Percentiles rank a stretch among this genome's conserved stretches.
Conservation (phyloP, 2,888 invertebrate genomes). For the Abscondita cerata region DNA sequence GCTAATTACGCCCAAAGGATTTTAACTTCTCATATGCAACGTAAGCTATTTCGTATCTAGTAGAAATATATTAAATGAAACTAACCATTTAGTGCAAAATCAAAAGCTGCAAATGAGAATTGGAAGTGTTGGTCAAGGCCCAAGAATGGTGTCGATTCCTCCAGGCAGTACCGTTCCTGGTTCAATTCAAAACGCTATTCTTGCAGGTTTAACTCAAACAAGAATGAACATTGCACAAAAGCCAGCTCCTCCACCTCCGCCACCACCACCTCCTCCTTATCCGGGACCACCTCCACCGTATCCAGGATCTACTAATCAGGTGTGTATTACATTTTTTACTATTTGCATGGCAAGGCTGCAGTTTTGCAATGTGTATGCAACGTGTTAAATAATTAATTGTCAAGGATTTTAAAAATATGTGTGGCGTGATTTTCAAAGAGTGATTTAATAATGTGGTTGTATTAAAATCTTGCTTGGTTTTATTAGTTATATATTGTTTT, state of each 20-base stretch:
- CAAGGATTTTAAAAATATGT: no score
- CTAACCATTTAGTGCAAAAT: constrained; percentile 52
- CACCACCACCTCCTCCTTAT: constrained; percentile 77
- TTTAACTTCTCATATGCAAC: constrained; percentile 47
- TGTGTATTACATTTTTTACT: constrained; percentile 9
- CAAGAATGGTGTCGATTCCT: constrained; percentile 46
- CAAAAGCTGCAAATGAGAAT: constrained; percentile 56
- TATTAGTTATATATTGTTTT: no score
- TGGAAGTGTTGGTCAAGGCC: constrained; percentile 43
- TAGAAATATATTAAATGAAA: background rate
- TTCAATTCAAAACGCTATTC: constrained; percentile 29
- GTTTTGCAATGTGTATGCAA: constrained; percentile 18
- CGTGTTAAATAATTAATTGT: no score
- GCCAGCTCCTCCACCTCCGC: constrained; percentile 60
- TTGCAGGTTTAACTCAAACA: constrained; percentile 39
- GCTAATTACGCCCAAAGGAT: constrained; percentile 57
- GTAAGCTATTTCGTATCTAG: constrained; percentile 44
- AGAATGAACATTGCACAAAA: constrained; percentile 45
- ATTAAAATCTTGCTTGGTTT: no score
- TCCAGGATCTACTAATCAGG: constrained; percentile 52
- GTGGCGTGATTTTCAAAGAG: no score
- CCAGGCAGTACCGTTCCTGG: constrained; percentile 6
- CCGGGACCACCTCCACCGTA: constrained; percentile 75
- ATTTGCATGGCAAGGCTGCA: constrained; percentile 29
- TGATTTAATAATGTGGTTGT: no score